phyloP scores from a whole-genome alignment of 2,113 vertebrate species.

The Cervus canadensis region DNA sequence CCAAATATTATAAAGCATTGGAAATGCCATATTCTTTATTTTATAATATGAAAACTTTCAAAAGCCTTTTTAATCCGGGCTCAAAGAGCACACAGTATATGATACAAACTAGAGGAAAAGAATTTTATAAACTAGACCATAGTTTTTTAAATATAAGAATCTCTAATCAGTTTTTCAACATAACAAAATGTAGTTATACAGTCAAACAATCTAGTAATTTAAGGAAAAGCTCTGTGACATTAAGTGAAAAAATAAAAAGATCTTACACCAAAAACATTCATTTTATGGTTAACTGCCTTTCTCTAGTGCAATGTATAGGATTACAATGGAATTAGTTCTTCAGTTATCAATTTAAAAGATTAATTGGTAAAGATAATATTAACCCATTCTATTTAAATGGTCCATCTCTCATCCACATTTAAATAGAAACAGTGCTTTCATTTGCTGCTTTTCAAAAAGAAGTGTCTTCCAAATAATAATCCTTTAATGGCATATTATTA shows the following conservation, averaged over 20 bases:
- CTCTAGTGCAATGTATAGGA: background rate
- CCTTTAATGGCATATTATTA: conserved; percentile 14
- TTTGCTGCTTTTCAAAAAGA: conserved; percentile 50
- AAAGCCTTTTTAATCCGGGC: background rate
- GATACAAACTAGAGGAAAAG: background rate
- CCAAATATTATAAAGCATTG: conserved; percentile 28
- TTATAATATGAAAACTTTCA: background rate
- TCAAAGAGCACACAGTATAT: background rate
- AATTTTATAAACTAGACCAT: background rate
- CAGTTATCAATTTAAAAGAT: conserved; percentile 35
- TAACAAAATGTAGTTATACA: background rate
- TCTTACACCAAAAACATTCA: conserved; percentile 36
- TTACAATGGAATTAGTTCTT: background rate
- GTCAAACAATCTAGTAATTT: background rate
- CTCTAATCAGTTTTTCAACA: background rate
- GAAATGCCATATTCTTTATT: background rate
- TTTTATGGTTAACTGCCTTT: conserved; percentile 54
- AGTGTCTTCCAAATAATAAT: conserved; percentile 40
- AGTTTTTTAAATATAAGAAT: background rate
- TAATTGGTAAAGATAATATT: conserved; percentile 5
- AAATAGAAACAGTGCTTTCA: conserved; percentile 21
- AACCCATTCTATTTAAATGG: background rate
- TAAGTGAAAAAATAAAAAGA: conserved; percentile 34
- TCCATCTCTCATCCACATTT: background rate
- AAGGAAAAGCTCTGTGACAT: background rate